A percentile compares a stretch with the other conserved stretches of the same genome.
Evolutionary conservation across 2,888 invertebrate species (phyloP).

Genomic region (Ligdia adustata): DNA sequence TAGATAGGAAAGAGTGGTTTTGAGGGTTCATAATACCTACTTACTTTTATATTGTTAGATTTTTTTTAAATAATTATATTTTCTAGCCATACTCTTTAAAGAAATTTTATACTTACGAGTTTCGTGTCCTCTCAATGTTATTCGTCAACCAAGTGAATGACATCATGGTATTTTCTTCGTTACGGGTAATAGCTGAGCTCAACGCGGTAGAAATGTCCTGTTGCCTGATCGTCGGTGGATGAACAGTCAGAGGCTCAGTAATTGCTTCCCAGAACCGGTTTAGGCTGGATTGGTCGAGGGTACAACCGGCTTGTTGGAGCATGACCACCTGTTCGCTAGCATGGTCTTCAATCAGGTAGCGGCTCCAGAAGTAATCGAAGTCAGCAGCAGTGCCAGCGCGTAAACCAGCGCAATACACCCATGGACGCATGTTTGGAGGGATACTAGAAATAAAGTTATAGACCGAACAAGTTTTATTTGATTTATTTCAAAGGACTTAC

Average conservation of each 20-base stretch:
- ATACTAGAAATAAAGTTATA: too few relatives aligned
- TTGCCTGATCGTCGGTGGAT: slow-evolving; percentile 55
- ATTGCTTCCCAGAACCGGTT: slow-evolving; percentile 56
- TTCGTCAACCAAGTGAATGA: slow-evolving; percentile 80
- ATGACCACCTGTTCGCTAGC: slow-evolving; percentile 88
- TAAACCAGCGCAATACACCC: slow-evolving; percentile 90
- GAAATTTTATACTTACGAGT: slow-evolving; percentile 47
- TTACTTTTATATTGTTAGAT: too few relatives aligned
- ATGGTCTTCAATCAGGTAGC: slow-evolving; percentile 83
- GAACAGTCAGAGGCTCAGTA: slow-evolving; percentile 38
- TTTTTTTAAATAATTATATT: too few relatives aligned
- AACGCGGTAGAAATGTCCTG: slow-evolving; percentile 72
- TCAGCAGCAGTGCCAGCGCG: slow-evolving; percentile 84
- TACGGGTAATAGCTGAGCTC: slow-evolving; percentile 78
- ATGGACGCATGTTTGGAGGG: slow-evolving; percentile 82
- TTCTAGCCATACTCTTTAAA: too few relatives aligned
- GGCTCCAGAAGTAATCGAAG: slow-evolving; percentile 87
- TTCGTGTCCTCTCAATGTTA: slow-evolving; percentile 47
- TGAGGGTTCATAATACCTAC: too few relatives aligned
- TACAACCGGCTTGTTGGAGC: slow-evolving; percentile 88
- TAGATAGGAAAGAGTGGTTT: too few relatives aligned
- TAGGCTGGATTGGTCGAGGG: slow-evolving; percentile 70
- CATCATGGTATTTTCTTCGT: slow-evolving; percentile 81
- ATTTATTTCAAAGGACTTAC: too few relatives aligned
- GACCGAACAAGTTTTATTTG: too few relatives aligned